Evolutionary conservation across 2,113 vertebrate genomes (phyloP).

Genomic region (Apus apus): DNA sequence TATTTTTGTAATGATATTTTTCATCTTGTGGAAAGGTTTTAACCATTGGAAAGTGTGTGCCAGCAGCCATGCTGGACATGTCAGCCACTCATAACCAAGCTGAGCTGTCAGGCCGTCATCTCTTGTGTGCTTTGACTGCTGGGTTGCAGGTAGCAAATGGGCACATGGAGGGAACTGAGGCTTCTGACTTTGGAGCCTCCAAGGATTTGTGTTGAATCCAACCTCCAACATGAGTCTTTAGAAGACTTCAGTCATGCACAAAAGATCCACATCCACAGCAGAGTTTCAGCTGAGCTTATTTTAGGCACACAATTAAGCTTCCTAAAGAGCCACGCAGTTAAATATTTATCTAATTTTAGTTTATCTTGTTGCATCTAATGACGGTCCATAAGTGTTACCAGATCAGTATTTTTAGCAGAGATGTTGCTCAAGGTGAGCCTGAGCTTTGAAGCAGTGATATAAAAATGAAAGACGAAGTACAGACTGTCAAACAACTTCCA

Average conservation of each 20-base stretch:
- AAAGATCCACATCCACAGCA: background rate
- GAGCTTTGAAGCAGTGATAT: background rate
- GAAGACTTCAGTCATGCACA: background rate
- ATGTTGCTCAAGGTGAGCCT: background rate
- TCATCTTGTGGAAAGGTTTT: background rate
- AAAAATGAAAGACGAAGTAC: background rate
- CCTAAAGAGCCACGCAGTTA: background rate
- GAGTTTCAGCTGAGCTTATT: background rate
- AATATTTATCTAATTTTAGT: too few relatives aligned
- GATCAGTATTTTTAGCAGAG: background rate
- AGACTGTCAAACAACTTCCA: background rate
- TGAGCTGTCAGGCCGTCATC: background rate
- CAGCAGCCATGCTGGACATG: background rate
- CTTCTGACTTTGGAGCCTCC: background rate
- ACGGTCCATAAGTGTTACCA: background rate
- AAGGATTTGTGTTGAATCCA: background rate
- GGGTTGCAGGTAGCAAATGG: background rate
- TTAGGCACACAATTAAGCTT: background rate
- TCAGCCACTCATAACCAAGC: background rate
- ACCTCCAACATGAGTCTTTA: background rate
- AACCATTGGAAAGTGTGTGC: background rate
- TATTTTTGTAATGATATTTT: background rate
- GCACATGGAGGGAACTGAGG: background rate
- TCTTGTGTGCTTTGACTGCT: background rate
- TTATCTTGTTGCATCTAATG: background rate